Conservation (phyloP, 2,113 vertebrate species). For the Holacanthus passer region DNA sequence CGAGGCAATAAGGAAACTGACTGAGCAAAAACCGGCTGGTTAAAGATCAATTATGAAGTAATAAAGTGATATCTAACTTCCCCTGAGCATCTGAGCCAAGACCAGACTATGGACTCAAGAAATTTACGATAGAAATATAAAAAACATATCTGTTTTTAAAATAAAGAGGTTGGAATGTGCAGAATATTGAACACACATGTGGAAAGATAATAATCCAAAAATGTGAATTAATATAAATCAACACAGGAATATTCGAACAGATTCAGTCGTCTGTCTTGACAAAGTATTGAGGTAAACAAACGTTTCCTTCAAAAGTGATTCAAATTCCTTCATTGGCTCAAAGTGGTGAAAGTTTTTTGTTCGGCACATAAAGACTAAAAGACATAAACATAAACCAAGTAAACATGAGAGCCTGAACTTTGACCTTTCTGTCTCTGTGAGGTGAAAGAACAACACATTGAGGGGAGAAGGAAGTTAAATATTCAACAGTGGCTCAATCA, state of each 20-base stretch:
- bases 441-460: conserved; percentile 17
- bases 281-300: too few species aligned
- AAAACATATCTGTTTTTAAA: too few species aligned
- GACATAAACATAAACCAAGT: not conserved
- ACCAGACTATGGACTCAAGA: too few species aligned
- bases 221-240: too few species aligned
- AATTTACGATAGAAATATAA: too few species aligned
- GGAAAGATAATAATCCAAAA: too few species aligned
- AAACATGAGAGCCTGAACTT: conserved; percentile 14
- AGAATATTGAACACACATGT: too few species aligned
- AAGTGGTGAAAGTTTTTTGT: not conserved
- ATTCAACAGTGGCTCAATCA: conserved; percentile 34
- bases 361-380: not conserved
- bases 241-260: too few species aligned
- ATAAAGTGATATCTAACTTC: not conserved
- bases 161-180: too few species aligned
- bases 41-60: not conserved
- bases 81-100: not conserved
- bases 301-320: too few species aligned
- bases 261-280: too few species aligned
- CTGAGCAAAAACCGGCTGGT: too few species aligned
- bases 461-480: conserved; percentile 53
- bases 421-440: conserved; percentile 19
- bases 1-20: not conserved
- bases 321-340: not conserved